Conservation (phyloP, 2,113 vertebrate species). For the Ceuthmochares aereus region DNA sequence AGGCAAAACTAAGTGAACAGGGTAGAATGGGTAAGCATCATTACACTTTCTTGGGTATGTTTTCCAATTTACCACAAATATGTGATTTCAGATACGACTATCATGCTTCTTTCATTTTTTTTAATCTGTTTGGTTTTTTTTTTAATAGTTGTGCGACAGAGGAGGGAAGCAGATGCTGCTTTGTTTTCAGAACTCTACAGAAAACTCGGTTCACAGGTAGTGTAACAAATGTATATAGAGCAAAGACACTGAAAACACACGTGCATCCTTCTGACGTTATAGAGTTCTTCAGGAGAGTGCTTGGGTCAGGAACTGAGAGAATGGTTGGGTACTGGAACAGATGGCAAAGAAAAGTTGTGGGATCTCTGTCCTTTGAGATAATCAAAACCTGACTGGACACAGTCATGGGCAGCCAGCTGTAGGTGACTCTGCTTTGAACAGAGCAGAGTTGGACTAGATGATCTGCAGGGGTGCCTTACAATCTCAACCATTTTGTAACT, state of each 20-base stretch:
- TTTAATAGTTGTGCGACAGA: constrained; percentile 88
- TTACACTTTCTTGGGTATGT: neutral
- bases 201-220: constrained; percentile 94
- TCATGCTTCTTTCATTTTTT: neutral
- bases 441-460: neutral
- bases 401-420: neutral
- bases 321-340: neutral
- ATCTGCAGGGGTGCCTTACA: neutral
- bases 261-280: neutral
- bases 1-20: neutral
- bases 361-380: neutral
- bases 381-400: neutral
- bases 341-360: neutral
- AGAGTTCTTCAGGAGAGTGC: neutral
- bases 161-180: constrained; percentile 91
- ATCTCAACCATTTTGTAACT: neutral
- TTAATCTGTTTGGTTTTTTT: neutral
- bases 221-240: neutral
- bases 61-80: neutral
- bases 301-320: neutral
- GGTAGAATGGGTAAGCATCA: neutral
- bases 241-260: neutral
- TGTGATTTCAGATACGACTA: neutral
- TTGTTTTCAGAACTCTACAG: constrained; percentile 95
- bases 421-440: neutral